Conservation (phyloP, 2,113 vertebrate genomes). For the Ondatra zibethicus region DNA sequence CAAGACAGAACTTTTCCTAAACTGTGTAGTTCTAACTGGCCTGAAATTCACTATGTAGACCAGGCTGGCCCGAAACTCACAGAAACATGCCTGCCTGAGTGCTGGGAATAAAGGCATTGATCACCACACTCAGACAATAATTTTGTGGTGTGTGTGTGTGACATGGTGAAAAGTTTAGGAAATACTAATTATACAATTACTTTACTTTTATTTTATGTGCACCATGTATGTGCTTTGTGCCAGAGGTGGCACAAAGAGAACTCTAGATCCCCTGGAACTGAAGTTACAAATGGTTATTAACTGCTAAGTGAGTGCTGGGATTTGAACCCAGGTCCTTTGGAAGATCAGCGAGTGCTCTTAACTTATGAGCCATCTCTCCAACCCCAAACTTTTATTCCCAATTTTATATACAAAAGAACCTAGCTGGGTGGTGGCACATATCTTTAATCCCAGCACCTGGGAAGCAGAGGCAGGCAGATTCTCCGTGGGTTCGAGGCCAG, state of each 20-base stretch:
- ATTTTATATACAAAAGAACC: not conserved
- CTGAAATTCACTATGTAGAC: not conserved
- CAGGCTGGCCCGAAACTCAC: not conserved
- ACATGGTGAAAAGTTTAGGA: not conserved
- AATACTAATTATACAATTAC: not conserved
- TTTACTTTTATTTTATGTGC: not conserved
- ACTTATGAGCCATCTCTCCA: not conserved
- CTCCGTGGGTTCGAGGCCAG: too few species aligned
- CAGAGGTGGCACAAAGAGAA: not conserved
- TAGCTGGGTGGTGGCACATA: not conserved
- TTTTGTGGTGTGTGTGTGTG: not conserved
- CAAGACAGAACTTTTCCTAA: not conserved
- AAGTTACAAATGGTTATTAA: not conserved
- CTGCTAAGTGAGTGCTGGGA: not conserved
- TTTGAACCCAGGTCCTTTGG: not conserved
- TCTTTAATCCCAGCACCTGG: too few species aligned
- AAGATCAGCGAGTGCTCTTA: not conserved
- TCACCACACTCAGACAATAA: not conserved
- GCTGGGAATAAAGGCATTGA: not conserved
- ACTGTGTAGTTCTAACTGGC: not conserved
- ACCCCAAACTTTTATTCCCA: slow-evolving; percentile 12
- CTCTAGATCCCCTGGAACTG: not conserved
- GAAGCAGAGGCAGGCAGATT: too few species aligned
- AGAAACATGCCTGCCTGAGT: not conserved
- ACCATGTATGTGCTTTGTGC: not conserved